Conservation (phyloP, 2,113 vertebrate species). For the Raja brachyura region DNA sequence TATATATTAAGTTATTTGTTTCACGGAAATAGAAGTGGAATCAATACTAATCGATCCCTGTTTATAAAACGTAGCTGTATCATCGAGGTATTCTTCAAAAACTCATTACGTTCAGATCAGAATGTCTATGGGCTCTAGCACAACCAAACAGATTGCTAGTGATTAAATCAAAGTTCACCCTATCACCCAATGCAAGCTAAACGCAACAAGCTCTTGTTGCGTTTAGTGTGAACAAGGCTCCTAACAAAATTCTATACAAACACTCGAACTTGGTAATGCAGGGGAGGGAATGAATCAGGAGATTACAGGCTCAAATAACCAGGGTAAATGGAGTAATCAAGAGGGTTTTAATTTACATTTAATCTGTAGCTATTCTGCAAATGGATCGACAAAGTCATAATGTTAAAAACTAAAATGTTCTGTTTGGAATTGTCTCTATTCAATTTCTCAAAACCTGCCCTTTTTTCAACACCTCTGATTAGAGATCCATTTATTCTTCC, state of each 20-base stretch:
- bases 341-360: too few relatives aligned
- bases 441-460: too few relatives aligned
- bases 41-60: neutral
- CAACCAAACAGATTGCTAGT: neutral
- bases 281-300: too few relatives aligned
- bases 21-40: neutral
- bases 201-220: neutral
- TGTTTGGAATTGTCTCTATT: neutral
- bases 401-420: neutral
- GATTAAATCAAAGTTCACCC: neutral
- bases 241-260: too few relatives aligned
- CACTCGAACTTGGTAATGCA: too few relatives aligned
- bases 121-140: neutral
- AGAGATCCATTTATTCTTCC: too few relatives aligned
- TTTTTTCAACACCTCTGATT: too few relatives aligned
- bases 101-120: neutral
- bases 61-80: neutral
- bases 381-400: neutral
- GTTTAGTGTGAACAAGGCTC: too few relatives aligned
- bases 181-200: neutral
- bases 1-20: neutral
- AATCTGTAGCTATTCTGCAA: neutral
- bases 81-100: neutral
- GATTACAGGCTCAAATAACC: too few relatives aligned
- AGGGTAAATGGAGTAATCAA: too few relatives aligned